These are phyloP conservation scores for Hyppa rectilinea DNA, from an alignment of 2,888 invertebrate species.

Conservation along the genomic window DNA sequence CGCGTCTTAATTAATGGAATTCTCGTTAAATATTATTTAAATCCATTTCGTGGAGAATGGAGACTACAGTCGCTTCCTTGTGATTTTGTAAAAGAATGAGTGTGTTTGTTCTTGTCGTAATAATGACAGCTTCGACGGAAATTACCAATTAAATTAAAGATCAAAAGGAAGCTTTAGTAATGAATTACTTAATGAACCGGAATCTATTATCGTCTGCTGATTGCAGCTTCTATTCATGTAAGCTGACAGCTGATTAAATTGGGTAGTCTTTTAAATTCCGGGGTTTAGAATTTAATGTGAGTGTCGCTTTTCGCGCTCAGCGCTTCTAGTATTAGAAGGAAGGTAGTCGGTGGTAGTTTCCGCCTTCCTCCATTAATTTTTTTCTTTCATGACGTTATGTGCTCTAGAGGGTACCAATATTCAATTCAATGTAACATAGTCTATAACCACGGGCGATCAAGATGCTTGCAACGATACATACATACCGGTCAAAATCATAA, in stretches of 20 bases:
- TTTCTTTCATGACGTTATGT: too few species aligned
- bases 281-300: not conserved
- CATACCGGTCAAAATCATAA: too few species aligned
- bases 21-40: constrained; percentile 36
- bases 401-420: too few species aligned
- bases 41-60: constrained; percentile 12
- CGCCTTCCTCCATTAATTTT: too few species aligned
- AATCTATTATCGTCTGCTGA: not conserved
- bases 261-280: not conserved
- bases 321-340: too few species aligned
- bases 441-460: too few species aligned
- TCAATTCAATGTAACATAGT: too few species aligned
- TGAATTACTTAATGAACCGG: not conserved
- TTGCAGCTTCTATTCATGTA: too few species aligned
- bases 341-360: too few species aligned
- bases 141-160: constrained; percentile 29
- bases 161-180: not conserved
- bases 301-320: not conserved
- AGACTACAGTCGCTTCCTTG: not conserved
- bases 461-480: too few species aligned
- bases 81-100: constrained; percentile 20
- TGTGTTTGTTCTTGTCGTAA: not conserved
- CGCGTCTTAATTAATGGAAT: constrained; percentile 27
- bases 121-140: not conserved
- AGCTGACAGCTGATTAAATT: not conserved